Evolutionary conservation across 2,113 vertebrate species (phyloP).

Genomic region (Ifrita kowaldi): DNA sequence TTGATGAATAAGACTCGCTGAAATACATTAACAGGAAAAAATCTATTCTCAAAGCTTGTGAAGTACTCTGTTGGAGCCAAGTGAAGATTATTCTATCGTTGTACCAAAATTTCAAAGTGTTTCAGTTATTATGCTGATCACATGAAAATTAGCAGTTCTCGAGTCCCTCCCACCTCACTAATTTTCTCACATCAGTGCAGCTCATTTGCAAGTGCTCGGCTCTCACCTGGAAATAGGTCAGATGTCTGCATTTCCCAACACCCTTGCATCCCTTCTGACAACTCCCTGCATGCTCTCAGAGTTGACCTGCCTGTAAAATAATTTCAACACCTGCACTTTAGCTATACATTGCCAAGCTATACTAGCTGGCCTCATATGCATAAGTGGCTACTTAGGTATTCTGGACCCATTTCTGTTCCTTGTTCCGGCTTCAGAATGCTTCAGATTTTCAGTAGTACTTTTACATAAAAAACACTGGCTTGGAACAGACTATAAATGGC

Average conservation of each 20-base stretch:
- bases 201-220: not conserved
- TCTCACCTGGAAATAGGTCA: not conserved
- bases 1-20: not conserved
- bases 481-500: not conserved
- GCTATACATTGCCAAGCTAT: not conserved
- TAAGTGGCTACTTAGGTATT: not conserved
- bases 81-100: not conserved
- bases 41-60: not conserved
- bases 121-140: not conserved
- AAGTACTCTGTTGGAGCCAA: not conserved
- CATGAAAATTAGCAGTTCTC: not conserved
- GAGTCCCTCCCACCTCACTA: not conserved
- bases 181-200: not conserved
- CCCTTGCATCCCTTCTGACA: not conserved
- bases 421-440: not conserved
- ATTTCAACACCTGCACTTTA: not conserved
- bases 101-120: not conserved
- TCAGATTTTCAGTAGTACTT: not conserved
- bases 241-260: not conserved
- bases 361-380: not conserved
- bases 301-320: not conserved
- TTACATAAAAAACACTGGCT: not conserved
- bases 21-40: not conserved
- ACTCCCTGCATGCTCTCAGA: not conserved
- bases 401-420: not conserved